Conservation (phyloP, 2,888 invertebrate genomes). For the Watsonalla cultraria region DNA sequence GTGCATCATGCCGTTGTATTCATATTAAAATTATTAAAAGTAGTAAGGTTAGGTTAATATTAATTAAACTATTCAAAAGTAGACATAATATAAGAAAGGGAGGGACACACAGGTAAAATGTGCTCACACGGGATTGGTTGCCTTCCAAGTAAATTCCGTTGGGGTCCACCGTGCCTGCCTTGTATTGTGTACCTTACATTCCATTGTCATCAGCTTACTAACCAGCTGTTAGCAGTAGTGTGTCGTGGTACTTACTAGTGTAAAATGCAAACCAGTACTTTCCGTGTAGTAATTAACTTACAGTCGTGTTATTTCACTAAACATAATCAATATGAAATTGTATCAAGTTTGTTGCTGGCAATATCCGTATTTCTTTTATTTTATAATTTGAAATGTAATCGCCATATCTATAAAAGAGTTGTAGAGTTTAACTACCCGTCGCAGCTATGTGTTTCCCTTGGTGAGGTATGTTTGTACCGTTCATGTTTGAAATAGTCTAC, state of each 20-base stretch:
- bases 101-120: background rate
- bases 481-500: background rate
- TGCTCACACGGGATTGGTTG: background rate
- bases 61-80: too few relatives aligned
- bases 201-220: slow-evolving; percentile 1
- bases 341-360: background rate
- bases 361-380: background rate
- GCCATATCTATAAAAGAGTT: background rate
- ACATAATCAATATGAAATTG: slow-evolving; percentile 19
- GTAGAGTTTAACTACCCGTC: slow-evolving; percentile 1
- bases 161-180: slow-evolving; percentile 44
- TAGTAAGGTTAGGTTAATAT: too few relatives aligned
- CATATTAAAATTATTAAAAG: too few relatives aligned
- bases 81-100: background rate
- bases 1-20: too few relatives aligned
- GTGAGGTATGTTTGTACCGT: background rate
- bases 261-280: slow-evolving; percentile 28
- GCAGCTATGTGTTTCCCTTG: background rate
- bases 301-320: slow-evolving; percentile 18
- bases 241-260: slow-evolving; percentile 10
- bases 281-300: slow-evolving; percentile 14
- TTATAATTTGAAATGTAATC: background rate
- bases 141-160: slow-evolving; percentile 2
- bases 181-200: slow-evolving; percentile 15
- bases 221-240: slow-evolving; percentile 27